Evolutionary conservation across 2,888 invertebrate genomes (phyloP).

Genomic region (Limnephilus rhombicus): DNA sequence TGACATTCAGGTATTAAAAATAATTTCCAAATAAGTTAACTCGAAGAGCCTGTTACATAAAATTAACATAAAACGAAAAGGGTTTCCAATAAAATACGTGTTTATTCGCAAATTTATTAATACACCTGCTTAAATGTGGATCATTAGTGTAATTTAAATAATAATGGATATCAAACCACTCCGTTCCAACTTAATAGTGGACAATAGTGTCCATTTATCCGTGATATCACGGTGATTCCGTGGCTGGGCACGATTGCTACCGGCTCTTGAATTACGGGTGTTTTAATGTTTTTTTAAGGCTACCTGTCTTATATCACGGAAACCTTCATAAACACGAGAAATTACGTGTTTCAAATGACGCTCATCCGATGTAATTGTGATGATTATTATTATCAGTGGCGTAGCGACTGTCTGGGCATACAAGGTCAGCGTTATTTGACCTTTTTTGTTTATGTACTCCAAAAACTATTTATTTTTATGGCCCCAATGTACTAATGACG

Average conservation of each 20-base stretch:
- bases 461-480: not conserved
- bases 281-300: not conserved
- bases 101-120: not conserved
- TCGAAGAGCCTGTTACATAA: not conserved
- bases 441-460: not conserved
- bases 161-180: not conserved
- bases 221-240: not conserved
- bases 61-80: not conserved
- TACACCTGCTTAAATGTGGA: not conserved
- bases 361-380: not conserved
- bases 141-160: not conserved
- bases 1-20: not conserved
- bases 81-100: not conserved
- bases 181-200: not conserved
- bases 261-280: not conserved
- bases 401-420: not conserved
- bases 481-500: not conserved
- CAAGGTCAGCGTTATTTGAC: not conserved
- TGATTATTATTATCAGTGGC: not conserved
- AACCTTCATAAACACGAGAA: not conserved
- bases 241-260: not conserved
- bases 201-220: not conserved
- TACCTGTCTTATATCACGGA: not conserved
- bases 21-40: not conserved
- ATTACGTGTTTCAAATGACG: not conserved